Percentiles rank a stretch among this genome's conserved stretches.
phyloP scores from a whole-genome alignment of 2,888 invertebrate genomes.

The Stenolophus ochropezus region DNA sequence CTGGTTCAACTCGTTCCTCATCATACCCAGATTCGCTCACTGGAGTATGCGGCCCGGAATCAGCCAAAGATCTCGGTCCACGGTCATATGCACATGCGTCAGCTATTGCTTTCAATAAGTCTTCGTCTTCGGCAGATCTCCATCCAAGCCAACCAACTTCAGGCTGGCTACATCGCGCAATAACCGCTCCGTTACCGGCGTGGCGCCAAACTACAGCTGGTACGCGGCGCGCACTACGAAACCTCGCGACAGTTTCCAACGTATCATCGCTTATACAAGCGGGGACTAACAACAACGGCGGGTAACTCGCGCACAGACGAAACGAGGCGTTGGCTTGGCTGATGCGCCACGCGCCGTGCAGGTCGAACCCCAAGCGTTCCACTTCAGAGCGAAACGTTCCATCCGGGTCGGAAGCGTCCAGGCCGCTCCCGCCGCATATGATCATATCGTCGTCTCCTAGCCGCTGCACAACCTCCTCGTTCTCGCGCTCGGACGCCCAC shows the following conservation, averaged over 20 bases:
- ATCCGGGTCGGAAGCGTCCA: slow-evolving; percentile 17
- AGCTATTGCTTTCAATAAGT: slow-evolving; percentile 87
- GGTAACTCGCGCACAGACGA: slow-evolving; percentile 93
- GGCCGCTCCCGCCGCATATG: slow-evolving; percentile 7
- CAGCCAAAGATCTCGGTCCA: slow-evolving; percentile 72
- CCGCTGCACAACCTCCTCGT: slow-evolving; percentile 68
- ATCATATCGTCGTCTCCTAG: slow-evolving; percentile 61
- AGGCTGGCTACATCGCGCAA: slow-evolving; percentile 96
- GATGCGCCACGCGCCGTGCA: slow-evolving; percentile 89
- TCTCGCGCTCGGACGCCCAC: slow-evolving; percentile 84
- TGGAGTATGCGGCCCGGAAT: slow-evolving; percentile 65
- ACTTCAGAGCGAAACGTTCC: slow-evolving; percentile 65
- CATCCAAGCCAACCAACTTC: slow-evolving; percentile 97
- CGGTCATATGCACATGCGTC: slow-evolving; percentile 86
- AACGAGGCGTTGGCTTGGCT: slow-evolving; percentile 89
- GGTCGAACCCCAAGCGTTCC: slow-evolving; percentile 80
- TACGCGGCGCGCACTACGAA: slow-evolving; percentile 86
- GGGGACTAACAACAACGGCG: slow-evolving; percentile 90
- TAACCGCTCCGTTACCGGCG: slow-evolving; percentile 90
- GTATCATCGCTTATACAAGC: slow-evolving; percentile 89
- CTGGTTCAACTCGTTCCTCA: not conserved
- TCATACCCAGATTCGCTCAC: slow-evolving; percentile 30
- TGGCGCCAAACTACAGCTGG: slow-evolving; percentile 97
- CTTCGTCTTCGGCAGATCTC: slow-evolving; percentile 93
- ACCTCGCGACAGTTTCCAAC: slow-evolving; percentile 88